Evolutionary conservation across 2,797 vertebrate species (phyloP), one percentile per base, ranked within the genome.

Genomic region (Pangasius krempfi): DNA sequence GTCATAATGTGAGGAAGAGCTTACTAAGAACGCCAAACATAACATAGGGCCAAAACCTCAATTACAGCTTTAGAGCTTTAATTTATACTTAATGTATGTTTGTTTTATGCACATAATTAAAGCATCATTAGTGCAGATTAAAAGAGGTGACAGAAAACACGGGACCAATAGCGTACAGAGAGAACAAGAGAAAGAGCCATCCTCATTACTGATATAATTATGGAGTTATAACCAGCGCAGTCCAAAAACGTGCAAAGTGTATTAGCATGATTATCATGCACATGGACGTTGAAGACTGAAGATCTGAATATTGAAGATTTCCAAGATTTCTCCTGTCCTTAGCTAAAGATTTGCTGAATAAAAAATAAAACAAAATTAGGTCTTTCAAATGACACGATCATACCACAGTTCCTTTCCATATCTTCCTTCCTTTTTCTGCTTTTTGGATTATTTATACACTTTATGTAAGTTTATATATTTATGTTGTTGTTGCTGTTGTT

Each of bases 161-260:
- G 22, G 20, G 66, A 60, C 13, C 7, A 50, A 40, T 16, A 79
- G 64, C 6, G 47, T 50, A 83, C 25, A 30, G 22, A 84, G 3
- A 54, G 40, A 44, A 20, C 30, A 56, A 3, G 54, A 30, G 50
- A 18, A 54, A 14, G 40, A 30, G 87, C 85, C 70, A 66, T 90
- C 91, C 88, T 88, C 64, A 72, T 64, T 56, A 56, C 86, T 76
- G 78, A 58, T 86, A 73, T 87, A 82, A 89, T 86, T 87, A 86
- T 13, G 82, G 90, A 88, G 62, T 92, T 86, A 86, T 30, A 91
- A 88, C 73, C 78, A 83, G 60, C 18, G 27, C 20, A 79, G 27
- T 79, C 52, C 72, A 79, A 88, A 70, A 81, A 62, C 0, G 44
- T 44, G 54, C 37, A 54, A 66, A 87, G 79, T 83, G 25, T 79